A percentile compares a stretch with the other conserved stretches of the same genome.
Evolutionary conservation across 2,113 vertebrate genomes (phyloP).

Genomic region (Pseudorhombus dupliciocellatus): DNA sequence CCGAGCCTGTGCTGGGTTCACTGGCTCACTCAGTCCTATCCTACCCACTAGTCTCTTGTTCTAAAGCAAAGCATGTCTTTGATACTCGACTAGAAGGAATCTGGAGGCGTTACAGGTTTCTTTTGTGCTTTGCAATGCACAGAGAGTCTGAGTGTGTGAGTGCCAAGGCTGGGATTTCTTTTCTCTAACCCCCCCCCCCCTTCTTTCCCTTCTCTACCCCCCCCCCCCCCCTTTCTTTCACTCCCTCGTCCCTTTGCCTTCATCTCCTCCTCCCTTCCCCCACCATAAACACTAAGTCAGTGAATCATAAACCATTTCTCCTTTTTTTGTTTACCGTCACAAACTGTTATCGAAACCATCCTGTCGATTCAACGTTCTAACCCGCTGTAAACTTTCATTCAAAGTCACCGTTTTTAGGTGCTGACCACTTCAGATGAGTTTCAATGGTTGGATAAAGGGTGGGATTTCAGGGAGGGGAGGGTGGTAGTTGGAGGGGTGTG

Average conservation of each 20-base stretch:
- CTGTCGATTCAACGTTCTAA: slow-evolving; percentile 6
- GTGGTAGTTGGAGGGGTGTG: slow-evolving; percentile 9
- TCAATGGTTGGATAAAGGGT: slow-evolving; percentile 19
- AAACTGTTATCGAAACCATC: slow-evolving; percentile 25
- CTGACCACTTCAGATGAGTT: slow-evolving; percentile 37
- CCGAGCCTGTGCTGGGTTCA: slow-evolving; percentile 73
- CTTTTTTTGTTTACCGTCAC: slow-evolving; percentile 3
- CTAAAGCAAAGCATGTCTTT: slow-evolving; percentile 82
- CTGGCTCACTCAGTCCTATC: slow-evolving; percentile 72
- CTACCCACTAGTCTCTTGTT: slow-evolving; percentile 79
- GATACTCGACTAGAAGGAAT: slow-evolving; percentile 82
- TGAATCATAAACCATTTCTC: slow-evolving; percentile 66
- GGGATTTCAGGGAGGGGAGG: slow-evolving; percentile 33
- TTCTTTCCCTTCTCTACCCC: slow-evolving; percentile 48
- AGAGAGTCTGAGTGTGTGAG: slow-evolving; percentile 66
- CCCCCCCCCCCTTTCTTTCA: slow-evolving; percentile 32
- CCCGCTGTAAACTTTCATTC: slow-evolving; percentile 13
- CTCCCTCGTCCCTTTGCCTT: slow-evolving; percentile 56
- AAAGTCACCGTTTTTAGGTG: slow-evolving; percentile 48
- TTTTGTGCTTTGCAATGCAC: slow-evolving; percentile 77
- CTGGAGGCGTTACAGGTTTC: slow-evolving; percentile 84
- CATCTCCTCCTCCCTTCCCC: slow-evolving; percentile 64
- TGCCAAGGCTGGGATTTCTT: slow-evolving; percentile 79
- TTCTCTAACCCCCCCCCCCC: slow-evolving; percentile 44
- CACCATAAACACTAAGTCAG: slow-evolving; percentile 66